Base-by-base conservation (phyloP, 64 coral and sea anemone species). In the Dendrophyllia cribrosa region DNA sequence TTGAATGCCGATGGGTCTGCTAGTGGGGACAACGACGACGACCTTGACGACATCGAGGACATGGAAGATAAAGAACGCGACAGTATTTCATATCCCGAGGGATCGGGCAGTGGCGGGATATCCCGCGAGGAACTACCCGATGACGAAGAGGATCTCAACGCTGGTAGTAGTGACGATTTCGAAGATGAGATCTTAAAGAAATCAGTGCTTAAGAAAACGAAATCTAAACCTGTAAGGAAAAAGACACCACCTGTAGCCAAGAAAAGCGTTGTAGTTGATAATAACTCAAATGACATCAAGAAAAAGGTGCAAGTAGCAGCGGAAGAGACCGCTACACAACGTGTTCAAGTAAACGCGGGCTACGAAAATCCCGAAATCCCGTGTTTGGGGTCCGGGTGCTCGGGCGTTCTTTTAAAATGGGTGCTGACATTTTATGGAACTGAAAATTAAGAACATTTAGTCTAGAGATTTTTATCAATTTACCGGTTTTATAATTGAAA, bases 261-360 rank as follows among this genome's bases (percentile, higher is more conserved):
- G 82, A 91, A 95, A 77, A 97, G 86, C 49, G 58, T 83, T 58
- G 74, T 82, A 69, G 70, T 83, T 15, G 53, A 65, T 75, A 95
- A 93, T 73, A 92, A 86, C 43, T 93, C 85, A 79, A 66, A 85
- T 75, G 53, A 60, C 77, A 89, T 75, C 70, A 91, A 85, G 5
- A 99, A 96, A 63, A 99, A 99, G 45, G 97, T 99, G 2, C 97
- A 99, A 78, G 97, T 99, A 8, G 93, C 96, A 20, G 87, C 76
- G 6, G 90, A 99, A 52, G 97, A 93, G 55, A 83, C 94, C 34
- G 97, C 91, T n/a, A 99, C 97, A 25, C 97, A 99, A 50, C 72
- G 97, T 21, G 97, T 99, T 46, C 97, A 99, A 86, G 97, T 99
- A 17, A 99, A 99, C 56, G 97, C 97, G 14, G 97, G 97, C 16